phyloP scores from a whole-genome alignment of 2,113 vertebrate species.

The Thamnophis sirtalis region DNA sequence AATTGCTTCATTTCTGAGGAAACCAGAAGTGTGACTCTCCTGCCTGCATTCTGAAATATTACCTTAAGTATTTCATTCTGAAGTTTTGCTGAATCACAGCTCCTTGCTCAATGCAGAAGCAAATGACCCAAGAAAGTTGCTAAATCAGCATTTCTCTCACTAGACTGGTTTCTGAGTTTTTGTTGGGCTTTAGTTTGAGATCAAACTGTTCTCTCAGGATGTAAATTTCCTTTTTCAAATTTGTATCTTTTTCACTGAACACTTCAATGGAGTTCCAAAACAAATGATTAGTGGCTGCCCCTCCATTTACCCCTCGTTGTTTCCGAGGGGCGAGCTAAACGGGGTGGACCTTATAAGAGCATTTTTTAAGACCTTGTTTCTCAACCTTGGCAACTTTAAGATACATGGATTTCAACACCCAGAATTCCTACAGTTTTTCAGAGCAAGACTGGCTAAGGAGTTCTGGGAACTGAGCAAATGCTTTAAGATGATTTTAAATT shows the following conservation, averaged over 20 bases:
- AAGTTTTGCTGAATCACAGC: not conserved
- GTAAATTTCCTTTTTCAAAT: not conserved
- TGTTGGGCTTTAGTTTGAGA: not conserved
- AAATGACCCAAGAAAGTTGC: slow-evolving; percentile 41
- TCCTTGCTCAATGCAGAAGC: slow-evolving; percentile 21
- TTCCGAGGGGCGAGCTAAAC: not conserved
- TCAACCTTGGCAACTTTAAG: not conserved
- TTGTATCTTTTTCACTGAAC: not conserved
- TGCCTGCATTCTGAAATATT: not conserved
- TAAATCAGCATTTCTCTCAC: slow-evolving; percentile 28
- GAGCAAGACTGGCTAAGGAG: not conserved
- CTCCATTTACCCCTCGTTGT: not conserved
- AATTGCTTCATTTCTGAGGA: not conserved
- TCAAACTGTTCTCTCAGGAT: slow-evolving; percentile 28
- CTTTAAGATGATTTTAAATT: not conserved
- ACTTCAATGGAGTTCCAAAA: not conserved
- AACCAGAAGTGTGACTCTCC: not conserved
- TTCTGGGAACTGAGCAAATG: not conserved
- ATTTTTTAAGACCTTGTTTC: not conserved
- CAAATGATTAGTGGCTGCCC: not conserved
- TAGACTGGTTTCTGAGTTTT: slow-evolving; percentile 34
- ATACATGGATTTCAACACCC: not conserved
- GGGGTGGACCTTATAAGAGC: not conserved
- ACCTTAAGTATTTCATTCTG: not conserved
- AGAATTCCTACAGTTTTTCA: not conserved